These are phyloP conservation scores for Phenganax marumi DNA, from an alignment of 92 coral and sea anemone genomes.

Conservation along the genomic window DNA sequence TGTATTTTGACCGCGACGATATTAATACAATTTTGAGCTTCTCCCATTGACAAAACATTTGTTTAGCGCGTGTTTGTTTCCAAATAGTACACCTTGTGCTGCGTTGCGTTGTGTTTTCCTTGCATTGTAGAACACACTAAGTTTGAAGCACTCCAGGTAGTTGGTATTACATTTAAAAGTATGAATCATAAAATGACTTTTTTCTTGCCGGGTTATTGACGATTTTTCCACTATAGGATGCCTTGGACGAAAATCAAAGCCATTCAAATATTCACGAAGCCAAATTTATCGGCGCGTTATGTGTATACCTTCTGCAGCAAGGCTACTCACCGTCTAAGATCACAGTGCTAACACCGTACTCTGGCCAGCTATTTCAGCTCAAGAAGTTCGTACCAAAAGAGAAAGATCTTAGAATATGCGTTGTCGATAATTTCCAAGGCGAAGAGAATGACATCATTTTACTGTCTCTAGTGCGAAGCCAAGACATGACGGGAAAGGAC, in stretches of 20 bases:
- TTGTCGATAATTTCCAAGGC: constrained; percentile 98
- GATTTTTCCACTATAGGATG: constrained; percentile 9
- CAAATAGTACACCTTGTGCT: no score
- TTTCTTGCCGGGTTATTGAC: no score
- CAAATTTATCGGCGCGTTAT: constrained; percentile 45
- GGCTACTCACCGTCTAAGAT: constrained; percentile 70
- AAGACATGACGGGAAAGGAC: constrained; percentile 70
- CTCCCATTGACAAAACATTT: no score
- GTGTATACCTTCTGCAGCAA: constrained; percentile 32
- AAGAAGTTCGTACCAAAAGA: constrained; percentile 71
- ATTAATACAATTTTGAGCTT: no score
- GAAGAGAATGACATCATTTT: constrained; percentile 94
- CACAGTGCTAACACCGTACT: constrained; percentile 87
- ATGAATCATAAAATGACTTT: no score
- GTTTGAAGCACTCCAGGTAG: no score
- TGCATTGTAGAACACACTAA: no score
- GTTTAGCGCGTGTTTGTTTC: no score
- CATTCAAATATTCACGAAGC: constrained; percentile 53
- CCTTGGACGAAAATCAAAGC: constrained; percentile 38
- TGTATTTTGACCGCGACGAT: no score
- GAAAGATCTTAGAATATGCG: constrained; percentile 79
- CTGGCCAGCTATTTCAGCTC: constrained; percentile 85
- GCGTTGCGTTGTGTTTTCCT: not conserved
- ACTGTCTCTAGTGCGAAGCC: constrained; percentile 91
- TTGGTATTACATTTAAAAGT: no score